Percentiles rank a stretch among this genome's conserved stretches.
Evolutionary conservation across 2,113 vertebrate species (phyloP).

Genomic region (Petaurus breviceps): DNA sequence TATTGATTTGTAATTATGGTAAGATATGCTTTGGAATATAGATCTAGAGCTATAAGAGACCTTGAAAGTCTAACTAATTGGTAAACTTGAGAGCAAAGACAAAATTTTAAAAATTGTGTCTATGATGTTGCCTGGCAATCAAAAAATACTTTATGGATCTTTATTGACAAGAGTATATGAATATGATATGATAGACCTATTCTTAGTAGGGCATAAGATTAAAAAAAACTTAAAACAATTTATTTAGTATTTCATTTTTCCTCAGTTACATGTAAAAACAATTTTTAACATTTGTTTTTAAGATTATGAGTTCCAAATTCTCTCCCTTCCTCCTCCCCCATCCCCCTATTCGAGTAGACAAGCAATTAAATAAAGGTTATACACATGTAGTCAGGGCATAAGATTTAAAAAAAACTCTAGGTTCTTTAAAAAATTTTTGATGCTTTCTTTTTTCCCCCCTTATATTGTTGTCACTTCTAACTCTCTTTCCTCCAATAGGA

Average conservation of each 20-base stretch:
- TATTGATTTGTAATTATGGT: background rate
- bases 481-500: background rate
- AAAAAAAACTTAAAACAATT: too few species aligned
- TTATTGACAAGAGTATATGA: background rate
- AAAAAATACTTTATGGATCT: background rate
- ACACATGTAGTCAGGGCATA: background rate
- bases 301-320: too few species aligned
- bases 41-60: background rate
- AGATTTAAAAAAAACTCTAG: background rate
- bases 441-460: background rate
- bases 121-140: background rate
- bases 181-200: background rate
- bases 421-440: background rate
- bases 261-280: too few species aligned
- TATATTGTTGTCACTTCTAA: background rate
- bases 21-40: background rate
- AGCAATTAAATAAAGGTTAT: too few species aligned
- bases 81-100: background rate
- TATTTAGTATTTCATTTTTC: too few species aligned
- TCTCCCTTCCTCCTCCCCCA: too few species aligned
- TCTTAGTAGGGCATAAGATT: background rate
- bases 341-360: too few species aligned
- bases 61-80: background rate
- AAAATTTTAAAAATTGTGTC: background rate
- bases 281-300: too few species aligned